Evolutionary conservation across 2,113 vertebrate genomes (phyloP).

Genomic region (Dinomys branickii): DNA sequence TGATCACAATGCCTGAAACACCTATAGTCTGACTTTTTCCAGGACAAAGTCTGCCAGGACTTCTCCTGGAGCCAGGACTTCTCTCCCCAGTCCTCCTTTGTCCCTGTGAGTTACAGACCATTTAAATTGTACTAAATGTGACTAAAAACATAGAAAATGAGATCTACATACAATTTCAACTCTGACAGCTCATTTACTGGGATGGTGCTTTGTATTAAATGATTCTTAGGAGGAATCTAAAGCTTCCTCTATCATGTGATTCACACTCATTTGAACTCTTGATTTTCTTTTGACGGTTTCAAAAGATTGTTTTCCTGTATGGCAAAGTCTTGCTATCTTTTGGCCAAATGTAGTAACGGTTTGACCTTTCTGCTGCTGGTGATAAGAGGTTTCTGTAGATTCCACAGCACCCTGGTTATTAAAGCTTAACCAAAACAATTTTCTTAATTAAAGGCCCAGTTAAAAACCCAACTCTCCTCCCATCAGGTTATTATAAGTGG

Average conservation of each 20-base stretch:
- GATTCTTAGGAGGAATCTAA: background rate
- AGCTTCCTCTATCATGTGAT: background rate
- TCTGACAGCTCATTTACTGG: background rate
- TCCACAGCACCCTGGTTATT: background rate
- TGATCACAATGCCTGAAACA: background rate
- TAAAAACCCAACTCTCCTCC: background rate
- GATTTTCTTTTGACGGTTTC: background rate
- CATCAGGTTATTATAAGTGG: constrained; percentile 24
- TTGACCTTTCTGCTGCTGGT: background rate
- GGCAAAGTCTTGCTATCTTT: background rate
- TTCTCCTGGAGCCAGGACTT: background rate
- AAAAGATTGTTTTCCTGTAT: background rate
- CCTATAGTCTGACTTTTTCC: background rate
- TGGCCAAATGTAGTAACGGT: background rate
- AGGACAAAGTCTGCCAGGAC: background rate
- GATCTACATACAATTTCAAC: background rate
- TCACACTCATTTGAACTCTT: background rate
- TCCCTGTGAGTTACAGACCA: background rate
- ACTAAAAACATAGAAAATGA: background rate
- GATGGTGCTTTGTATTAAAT: background rate
- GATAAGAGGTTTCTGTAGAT: constrained; percentile 2
- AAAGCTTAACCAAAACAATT: constrained; percentile 65
- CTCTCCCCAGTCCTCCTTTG: background rate
- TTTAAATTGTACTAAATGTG: background rate
- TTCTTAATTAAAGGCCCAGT: constrained; percentile 71